Conservation (phyloP, 1,140 invertebrate genomes). For the Gerris buenoi region DNA sequence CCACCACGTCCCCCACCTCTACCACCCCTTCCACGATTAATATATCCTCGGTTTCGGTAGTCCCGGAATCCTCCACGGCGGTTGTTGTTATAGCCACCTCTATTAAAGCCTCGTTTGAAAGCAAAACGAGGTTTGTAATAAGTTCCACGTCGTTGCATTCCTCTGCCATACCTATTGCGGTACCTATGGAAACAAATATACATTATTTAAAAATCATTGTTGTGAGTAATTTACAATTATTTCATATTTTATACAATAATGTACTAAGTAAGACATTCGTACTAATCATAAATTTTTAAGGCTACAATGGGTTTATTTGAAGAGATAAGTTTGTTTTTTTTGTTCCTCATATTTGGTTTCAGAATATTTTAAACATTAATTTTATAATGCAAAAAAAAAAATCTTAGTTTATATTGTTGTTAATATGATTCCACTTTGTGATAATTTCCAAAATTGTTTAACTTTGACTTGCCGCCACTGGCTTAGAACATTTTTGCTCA, state of each 20-base stretch:
- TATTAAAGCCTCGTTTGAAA: conserved; percentile 40
- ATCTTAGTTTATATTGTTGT: too few species aligned
- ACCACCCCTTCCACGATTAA: conserved; percentile 27
- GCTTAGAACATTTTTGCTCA: too few species aligned
- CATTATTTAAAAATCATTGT: conserved; percentile 34
- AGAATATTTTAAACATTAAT: too few species aligned
- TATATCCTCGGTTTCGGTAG: conserved; percentile 29
- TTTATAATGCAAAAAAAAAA: too few species aligned
- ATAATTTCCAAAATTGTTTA: too few species aligned
- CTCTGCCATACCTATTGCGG: conserved; percentile 31
- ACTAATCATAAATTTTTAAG: background rate
- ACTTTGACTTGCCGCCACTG: too few species aligned
- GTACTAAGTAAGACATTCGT: background rate
- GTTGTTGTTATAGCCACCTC: conserved; percentile 32
- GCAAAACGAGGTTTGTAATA: conserved; percentile 58
- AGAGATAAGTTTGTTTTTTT: too few species aligned
- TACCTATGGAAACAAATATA: conserved; percentile 42
- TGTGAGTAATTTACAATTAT: conserved; percentile 35
- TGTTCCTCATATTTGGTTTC: too few species aligned
- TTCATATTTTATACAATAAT: conserved; percentile 34
- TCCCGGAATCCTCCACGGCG: conserved; percentile 26
- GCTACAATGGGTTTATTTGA: background rate
- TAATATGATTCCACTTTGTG: too few species aligned
- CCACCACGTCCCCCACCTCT: conserved; percentile 35
- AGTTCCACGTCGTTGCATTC: conserved; percentile 44